Conservation (phyloP, 2,888 invertebrate genomes). For the Galerucella pusilla region DNA sequence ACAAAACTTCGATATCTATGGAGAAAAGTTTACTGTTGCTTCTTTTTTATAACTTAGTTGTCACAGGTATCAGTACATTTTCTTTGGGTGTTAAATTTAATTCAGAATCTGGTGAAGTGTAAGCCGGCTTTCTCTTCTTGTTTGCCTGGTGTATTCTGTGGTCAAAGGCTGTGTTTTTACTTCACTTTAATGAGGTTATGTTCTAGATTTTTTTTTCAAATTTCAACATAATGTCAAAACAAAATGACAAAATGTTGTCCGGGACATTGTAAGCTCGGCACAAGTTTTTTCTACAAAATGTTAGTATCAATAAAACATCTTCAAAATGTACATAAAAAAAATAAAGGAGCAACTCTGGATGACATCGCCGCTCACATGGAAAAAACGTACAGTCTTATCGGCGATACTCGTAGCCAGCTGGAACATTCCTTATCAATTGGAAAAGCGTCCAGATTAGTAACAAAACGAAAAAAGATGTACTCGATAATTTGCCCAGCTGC, state of each 20-base stretch:
- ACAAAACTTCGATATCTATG: no score
- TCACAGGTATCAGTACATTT: no score
- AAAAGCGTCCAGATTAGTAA: conserved; percentile 44
- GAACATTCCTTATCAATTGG: conserved; percentile 47
- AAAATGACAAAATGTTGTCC: conserved; percentile 45
- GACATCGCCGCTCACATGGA: conserved; percentile 50
- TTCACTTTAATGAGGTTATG: not conserved
- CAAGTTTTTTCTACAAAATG: conserved; percentile 51
- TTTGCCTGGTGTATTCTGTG: no score
- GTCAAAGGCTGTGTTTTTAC: no score
- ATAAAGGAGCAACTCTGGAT: conserved; percentile 45
- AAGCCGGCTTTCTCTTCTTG: no score
- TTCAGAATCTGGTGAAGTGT: no score
- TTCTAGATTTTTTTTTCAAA: not conserved
- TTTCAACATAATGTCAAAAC: conserved; percentile 1
- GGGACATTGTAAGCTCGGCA: conserved; percentile 32
- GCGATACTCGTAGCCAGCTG: conserved; percentile 50
- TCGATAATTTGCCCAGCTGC: conserved; percentile 48
- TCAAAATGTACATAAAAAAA: conserved; percentile 40
- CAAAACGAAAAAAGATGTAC: conserved; percentile 45
- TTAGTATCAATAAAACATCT: conserved; percentile 48
- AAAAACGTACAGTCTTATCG: conserved; percentile 42
- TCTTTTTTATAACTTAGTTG: no score
- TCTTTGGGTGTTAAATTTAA: no score
- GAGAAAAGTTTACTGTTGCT: no score